phyloP scores from a whole-genome alignment of 1,140 invertebrate genomes.

The Sipha flava region DNA sequence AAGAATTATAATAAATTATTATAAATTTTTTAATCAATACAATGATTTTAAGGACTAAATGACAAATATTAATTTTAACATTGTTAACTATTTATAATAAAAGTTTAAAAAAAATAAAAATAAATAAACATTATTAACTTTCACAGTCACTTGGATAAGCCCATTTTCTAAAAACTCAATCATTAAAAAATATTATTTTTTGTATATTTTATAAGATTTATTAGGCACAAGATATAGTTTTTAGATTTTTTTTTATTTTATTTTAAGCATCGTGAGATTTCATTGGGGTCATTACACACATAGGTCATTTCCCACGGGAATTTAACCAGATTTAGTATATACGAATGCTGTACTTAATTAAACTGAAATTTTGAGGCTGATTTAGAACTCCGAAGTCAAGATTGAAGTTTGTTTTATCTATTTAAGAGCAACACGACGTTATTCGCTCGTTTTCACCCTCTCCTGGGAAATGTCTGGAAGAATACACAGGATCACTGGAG shows the following conservation, averaged over 20 bases:
- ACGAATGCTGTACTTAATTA: constrained; percentile 2
- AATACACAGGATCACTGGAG: background rate
- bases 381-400: background rate
- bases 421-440: background rate
- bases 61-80: no score
- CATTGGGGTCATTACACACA: background rate
- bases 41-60: no score
- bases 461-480: background rate
- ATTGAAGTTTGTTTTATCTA: constrained; percentile 26
- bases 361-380: background rate
- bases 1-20: no score
- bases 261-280: background rate
- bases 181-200: no score
- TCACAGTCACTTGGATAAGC: no score
- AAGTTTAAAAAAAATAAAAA: no score
- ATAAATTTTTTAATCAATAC: no score
- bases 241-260: background rate
- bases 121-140: no score
- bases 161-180: no score
- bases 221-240: background rate
- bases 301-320: background rate
- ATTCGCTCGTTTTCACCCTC: background rate
- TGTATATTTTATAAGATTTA: background rate
- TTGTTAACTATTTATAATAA: no score
- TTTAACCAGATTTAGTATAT: background rate